Base-by-base conservation (phyloP, 2,888 invertebrate species). In the Andrena chrysosceles region DNA sequence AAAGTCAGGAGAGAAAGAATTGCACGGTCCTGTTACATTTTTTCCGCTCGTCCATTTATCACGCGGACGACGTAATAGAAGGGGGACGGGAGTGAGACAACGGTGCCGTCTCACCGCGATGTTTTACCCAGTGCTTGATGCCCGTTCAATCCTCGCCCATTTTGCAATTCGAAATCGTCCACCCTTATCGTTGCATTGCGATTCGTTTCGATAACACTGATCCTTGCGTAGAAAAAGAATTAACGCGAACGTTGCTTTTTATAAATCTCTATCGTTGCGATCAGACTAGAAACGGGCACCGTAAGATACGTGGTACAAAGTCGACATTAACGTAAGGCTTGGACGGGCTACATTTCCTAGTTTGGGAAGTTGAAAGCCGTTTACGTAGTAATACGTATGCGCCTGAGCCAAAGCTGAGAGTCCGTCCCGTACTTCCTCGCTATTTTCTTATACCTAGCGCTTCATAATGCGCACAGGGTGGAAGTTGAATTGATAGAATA, bases 31-130 rank as follows among this genome's bases (percentile, higher is more conserved):
- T 77, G 84, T 77, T 72, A 78, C 78, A 67, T 82, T 87, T 81
- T 79, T 85, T 82, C 64, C 80, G 66, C 69, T 72, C 74, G 67
- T 56, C 81, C 87, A 87, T 87, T 87, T 87, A 77, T 87, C 87
- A 87, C 81, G 33, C 59, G 71, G 75, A 71, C 83, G 82, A 87
- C 83, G 54, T 60, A 79, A 84, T 84, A 73, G 80, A 23, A 71
- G 69, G 71, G 71, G 79, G 56, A 59, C 60, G 62, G 76, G 49
- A 52, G 59, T 70, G 68, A 64, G 54, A 42, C 56, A 71, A 52
- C 68, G 63, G 4, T 31, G 49, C 33, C 68, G 48, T 49, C 49
- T 33, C 64, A 31, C 59, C 67, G 68, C 71, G 72, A 73, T 83
- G 82, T 87, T 85, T 85, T 75, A 87, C 74, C 72, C 77, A 56